These are phyloP conservation scores for Didymodactylos carnosus DNA, from an alignment of 2,888 invertebrate species.

Conservation along the genomic window DNA sequence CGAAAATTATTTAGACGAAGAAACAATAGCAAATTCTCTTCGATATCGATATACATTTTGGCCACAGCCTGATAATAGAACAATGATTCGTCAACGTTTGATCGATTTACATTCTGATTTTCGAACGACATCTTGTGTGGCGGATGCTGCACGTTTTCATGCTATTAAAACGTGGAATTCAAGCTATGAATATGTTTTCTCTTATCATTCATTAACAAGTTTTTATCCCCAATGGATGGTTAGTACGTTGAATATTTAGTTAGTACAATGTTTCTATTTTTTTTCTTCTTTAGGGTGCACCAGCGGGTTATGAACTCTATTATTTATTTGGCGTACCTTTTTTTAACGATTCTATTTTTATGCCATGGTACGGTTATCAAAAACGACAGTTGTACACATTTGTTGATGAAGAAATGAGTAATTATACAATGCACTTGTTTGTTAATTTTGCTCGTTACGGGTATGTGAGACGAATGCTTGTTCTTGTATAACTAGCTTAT, in stretches of 20 bases:
- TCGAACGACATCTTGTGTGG: constrained; percentile 6
- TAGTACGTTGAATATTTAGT: constrained; percentile 18
- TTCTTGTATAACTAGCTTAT: not conserved
- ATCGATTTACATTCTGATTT: constrained; percentile 19
- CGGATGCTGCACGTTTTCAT: constrained; percentile 10
- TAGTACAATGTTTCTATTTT: not conserved
- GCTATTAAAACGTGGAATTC: constrained; percentile 17
- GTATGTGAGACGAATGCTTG: constrained; percentile 21
- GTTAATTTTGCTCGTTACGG: constrained; percentile 36
- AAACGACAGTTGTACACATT: constrained; percentile 16
- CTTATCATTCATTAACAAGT: constrained; percentile 29
- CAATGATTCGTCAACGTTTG: constrained; percentile 24
- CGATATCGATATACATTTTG: constrained; percentile 30
- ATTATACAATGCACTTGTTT: constrained; percentile 36
- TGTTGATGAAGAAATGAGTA: constrained; percentile 36
- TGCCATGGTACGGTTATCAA: constrained; percentile 24
- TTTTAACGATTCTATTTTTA: constrained; percentile 19
- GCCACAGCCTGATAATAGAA: constrained; percentile 28
- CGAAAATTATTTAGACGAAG: constrained; percentile 14
- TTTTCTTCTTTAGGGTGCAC: not conserved
- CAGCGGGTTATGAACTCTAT: constrained; percentile 37
- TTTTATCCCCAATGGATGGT: constrained; percentile 33
- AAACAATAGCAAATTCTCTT: constrained; percentile 5
- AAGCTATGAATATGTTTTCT: constrained; percentile 29
- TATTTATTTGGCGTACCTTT: constrained; percentile 39